Evolutionary conservation across 2,888 invertebrate genomes (phyloP).

Genomic region (Agrotis clavis): DNA sequence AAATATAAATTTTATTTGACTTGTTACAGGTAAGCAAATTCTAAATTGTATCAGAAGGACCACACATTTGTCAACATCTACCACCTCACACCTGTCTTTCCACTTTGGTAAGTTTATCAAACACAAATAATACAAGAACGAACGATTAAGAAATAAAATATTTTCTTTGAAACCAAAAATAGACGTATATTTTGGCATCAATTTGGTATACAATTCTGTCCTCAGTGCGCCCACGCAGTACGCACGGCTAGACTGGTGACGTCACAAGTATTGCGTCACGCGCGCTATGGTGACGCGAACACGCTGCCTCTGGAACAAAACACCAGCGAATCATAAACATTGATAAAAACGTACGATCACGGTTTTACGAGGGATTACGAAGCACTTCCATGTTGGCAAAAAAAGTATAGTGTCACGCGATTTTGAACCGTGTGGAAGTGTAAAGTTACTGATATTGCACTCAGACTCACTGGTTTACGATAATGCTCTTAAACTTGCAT

Average conservation of each 20-base stretch:
- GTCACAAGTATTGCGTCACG: conserved; percentile 12
- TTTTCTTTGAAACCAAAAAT: neutral
- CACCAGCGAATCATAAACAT: conserved; percentile 7
- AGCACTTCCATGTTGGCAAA: neutral
- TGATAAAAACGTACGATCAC: neutral
- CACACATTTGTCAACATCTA: neutral
- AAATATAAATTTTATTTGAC: neutral
- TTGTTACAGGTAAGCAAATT: conserved; percentile 40
- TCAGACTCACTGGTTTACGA: too few relatives aligned
- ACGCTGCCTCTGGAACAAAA: conserved; percentile 25
- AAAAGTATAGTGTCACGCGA: conserved; percentile 9
- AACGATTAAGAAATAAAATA: neutral
- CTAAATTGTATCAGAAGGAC: neutral
- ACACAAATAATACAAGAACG: neutral
- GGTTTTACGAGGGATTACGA: neutral
- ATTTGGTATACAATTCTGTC: neutral
- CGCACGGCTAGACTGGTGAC: conserved; percentile 3
- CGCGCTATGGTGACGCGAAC: neutral
- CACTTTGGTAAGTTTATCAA: conserved; percentile 24
- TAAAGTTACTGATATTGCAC: neutral
- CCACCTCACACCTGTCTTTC: neutral
- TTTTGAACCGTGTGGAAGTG: conserved; percentile 15
- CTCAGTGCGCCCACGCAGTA: conserved; percentile 1
- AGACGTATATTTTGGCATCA: neutral
- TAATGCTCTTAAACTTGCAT: too few relatives aligned